Conservation (phyloP, 2,888 invertebrate genomes). For the Cynaeus angustus region DNA sequence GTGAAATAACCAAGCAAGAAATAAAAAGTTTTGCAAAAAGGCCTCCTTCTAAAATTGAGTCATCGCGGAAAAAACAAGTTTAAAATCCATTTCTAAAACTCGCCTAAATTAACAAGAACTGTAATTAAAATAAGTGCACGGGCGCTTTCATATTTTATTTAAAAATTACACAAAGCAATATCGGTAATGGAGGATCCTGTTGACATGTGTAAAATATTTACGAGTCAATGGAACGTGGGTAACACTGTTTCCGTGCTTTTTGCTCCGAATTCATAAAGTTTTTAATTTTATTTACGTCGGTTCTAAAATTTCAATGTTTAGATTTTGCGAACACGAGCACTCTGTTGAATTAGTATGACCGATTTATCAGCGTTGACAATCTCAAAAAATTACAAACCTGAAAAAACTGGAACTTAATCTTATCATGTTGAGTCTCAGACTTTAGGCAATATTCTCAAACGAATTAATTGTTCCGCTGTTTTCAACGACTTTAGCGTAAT, state of each 20-base stretch:
- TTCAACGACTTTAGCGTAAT: conserved; percentile 13
- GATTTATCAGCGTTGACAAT: neutral
- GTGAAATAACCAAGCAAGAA: no score
- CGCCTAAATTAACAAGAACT: neutral
- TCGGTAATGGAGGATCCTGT: conserved; percentile 36
- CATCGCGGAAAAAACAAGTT: no score
- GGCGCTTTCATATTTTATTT: conserved; percentile 30
- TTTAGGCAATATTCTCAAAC: conserved; percentile 2
- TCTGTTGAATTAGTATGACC: conserved; percentile 6
- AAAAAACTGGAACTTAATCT: conserved; percentile 10
- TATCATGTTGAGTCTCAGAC: conserved; percentile 4
- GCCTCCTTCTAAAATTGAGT: no score
- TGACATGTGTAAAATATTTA: conserved; percentile 41
- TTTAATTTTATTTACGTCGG: conserved; percentile 28
- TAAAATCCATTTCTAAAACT: neutral
- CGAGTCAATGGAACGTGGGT: conserved; percentile 27
- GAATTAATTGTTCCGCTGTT: conserved; percentile 16
- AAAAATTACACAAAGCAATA: conserved; percentile 40
- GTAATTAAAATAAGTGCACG: conserved; percentile 39
- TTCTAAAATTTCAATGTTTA: conserved; percentile 20
- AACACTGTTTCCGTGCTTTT: conserved; percentile 26
- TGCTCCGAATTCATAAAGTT: conserved; percentile 24
- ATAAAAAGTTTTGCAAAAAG: no score
- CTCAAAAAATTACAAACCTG: conserved; percentile 2
- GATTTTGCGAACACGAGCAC: conserved; percentile 8